Evolutionary conservation across 2,888 invertebrate species (phyloP).

Genomic region (Gibbula magus): DNA sequence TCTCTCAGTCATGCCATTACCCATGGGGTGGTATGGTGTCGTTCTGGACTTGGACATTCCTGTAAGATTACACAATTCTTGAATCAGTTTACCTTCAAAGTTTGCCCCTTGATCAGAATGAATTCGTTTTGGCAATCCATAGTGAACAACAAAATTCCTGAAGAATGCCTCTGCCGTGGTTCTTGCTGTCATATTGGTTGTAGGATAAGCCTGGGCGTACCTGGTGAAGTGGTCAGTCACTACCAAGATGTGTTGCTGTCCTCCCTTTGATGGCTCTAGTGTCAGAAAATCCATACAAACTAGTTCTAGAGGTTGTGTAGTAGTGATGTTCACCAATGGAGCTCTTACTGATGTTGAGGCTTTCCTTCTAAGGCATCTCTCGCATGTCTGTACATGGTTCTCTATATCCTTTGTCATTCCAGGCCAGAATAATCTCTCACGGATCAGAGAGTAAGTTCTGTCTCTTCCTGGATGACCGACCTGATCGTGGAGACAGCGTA

Average conservation of each 20-base stretch:
- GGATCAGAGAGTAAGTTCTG: not conserved
- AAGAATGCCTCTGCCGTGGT: conserved; percentile 35
- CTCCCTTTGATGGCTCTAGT: not conserved
- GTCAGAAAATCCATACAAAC: not conserved
- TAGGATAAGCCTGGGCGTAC: conserved; percentile 36
- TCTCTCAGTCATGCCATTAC: conserved; percentile 41
- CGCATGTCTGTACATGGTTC: not conserved
- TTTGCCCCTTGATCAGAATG: conserved; percentile 41
- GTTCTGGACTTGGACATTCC: conserved; percentile 38
- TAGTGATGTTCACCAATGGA: not conserved
- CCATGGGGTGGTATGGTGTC: conserved; percentile 42
- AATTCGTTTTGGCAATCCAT: conserved; percentile 35
- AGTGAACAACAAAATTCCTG: conserved; percentile 36
- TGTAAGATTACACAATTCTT: conserved; percentile 29
- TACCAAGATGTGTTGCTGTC: conserved; percentile 25
- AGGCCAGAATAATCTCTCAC: no score
- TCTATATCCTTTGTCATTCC: conserved; percentile 22
- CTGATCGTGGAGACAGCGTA: conserved; percentile 34
- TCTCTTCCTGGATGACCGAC: conserved; percentile 37
- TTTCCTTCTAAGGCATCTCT: not conserved
- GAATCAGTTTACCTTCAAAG: conserved; percentile 36
- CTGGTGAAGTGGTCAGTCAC: conserved; percentile 36
- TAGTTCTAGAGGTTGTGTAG: not conserved
- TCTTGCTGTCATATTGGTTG: conserved; percentile 39
- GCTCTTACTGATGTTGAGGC: not conserved